Conservation (phyloP, 2,888 invertebrate genomes). For the Hetaerina titia region DNA sequence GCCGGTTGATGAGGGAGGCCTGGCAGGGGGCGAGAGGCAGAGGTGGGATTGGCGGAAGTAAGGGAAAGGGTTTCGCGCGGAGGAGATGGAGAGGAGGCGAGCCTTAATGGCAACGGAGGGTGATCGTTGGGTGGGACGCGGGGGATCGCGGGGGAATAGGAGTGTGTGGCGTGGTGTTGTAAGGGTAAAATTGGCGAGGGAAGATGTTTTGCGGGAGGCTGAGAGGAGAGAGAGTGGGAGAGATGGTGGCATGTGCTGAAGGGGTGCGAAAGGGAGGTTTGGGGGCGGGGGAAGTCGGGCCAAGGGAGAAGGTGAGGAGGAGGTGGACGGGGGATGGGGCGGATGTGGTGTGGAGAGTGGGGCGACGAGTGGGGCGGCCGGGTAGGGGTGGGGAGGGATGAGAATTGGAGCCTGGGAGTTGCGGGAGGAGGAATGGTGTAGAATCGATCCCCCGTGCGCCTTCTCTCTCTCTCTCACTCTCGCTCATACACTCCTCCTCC, state of each 20-base stretch:
- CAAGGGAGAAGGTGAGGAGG: background rate
- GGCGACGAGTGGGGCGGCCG: background rate
- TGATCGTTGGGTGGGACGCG: background rate
- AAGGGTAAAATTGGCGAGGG: slow-evolving; percentile 32
- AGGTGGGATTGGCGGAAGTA: background rate
- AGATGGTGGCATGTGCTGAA: slow-evolving; percentile 6
- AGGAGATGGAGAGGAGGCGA: background rate
- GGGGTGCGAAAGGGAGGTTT: background rate
- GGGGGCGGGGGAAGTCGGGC: background rate
- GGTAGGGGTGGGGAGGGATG: background rate
- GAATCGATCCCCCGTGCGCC: background rate
- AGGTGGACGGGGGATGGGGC: background rate
- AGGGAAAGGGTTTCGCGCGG: background rate
- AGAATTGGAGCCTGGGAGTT: slow-evolving; percentile 32
- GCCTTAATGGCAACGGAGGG: slow-evolving; percentile 22
- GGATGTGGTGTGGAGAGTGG: background rate
- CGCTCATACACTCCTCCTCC: slow-evolving; percentile 22
- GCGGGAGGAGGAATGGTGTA: slow-evolving; percentile 1
- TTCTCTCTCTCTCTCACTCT: background rate
- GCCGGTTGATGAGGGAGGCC: background rate
- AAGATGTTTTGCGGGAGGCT: slow-evolving; percentile 9
- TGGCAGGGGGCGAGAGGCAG: too few relatives aligned
- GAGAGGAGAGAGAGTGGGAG: background rate
- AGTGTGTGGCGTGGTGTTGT: background rate
- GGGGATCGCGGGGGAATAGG: background rate